A percentile compares a stretch with the other conserved stretches of the same genome.
Evolutionary conservation across 2,113 vertebrate species (phyloP).

Genomic region (Nestor notabilis): DNA sequence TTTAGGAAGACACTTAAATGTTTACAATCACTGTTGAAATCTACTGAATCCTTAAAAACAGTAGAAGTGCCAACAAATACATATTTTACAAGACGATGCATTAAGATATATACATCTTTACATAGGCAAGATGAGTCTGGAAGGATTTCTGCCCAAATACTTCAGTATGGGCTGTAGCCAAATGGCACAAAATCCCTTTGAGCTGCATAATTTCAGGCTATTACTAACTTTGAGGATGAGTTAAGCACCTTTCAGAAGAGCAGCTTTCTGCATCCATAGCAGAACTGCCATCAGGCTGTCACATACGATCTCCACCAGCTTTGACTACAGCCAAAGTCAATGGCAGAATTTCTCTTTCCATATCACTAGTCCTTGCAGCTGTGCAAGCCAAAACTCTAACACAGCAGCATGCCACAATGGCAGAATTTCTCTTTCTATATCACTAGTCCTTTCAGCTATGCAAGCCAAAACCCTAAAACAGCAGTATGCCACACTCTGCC

Average conservation of each 20-base stretch:
- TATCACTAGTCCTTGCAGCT: neutral
- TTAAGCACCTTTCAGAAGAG: neutral
- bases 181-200: neutral
- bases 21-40: neutral
- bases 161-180: neutral
- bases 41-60: neutral
- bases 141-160: neutral
- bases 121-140: neutral
- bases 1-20: neutral
- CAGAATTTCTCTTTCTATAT: neutral
- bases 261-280: rapidly evolving
- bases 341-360: neutral
- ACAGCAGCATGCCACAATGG: rapidly evolving
- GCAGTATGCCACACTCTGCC: neutral
- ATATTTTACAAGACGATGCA: neutral
- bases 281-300: neutral
- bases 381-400: neutral
- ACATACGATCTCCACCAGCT: neutral
- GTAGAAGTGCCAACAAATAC: neutral
- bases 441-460: neutral
- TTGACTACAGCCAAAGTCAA: neutral
- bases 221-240: neutral
- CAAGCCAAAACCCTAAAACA: neutral
- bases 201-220: neutral
- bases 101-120: too few species aligned